Conservation (phyloP, 2,113 vertebrate genomes). For the Pampusana beccarii region DNA sequence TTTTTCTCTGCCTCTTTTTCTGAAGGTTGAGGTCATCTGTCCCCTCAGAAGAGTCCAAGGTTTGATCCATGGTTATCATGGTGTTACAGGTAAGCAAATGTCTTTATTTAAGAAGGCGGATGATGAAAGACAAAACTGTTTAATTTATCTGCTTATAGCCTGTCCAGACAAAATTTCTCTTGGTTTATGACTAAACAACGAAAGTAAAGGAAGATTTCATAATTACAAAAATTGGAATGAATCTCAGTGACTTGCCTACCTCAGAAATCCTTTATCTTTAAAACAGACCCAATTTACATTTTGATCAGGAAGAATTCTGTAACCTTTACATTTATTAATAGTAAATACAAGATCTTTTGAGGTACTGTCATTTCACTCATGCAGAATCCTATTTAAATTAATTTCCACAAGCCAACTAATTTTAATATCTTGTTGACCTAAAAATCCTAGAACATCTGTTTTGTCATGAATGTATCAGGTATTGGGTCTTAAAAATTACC, state of each 20-base stretch:
- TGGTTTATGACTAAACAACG: not conserved
- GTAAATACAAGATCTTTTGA: not conserved
- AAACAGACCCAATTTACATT: not conserved
- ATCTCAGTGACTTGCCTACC: not conserved
- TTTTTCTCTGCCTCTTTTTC: not conserved
- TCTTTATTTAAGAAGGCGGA: not conserved
- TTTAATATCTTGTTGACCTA: not conserved
- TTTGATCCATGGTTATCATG: not conserved
- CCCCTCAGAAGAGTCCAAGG: not conserved
- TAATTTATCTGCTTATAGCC: not conserved
- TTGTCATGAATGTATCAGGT: not conserved
- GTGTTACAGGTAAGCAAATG: not conserved
- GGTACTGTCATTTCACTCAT: not conserved
- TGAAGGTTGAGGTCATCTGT: not conserved
- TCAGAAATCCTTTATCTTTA: not conserved
- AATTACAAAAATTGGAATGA: not conserved
- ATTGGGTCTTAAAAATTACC: not conserved
- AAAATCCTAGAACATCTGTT: not conserved
- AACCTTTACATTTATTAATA: not conserved
- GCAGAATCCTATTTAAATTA: not conserved
- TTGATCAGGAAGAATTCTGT: not conserved
- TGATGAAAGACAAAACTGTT: not conserved
- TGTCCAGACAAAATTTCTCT: not conserved
- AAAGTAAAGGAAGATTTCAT: not conserved
- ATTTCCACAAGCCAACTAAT: not conserved